Evolutionary conservation across 2,888 invertebrate species (phyloP).

Genomic region (Aspidiotus rigidus): DNA sequence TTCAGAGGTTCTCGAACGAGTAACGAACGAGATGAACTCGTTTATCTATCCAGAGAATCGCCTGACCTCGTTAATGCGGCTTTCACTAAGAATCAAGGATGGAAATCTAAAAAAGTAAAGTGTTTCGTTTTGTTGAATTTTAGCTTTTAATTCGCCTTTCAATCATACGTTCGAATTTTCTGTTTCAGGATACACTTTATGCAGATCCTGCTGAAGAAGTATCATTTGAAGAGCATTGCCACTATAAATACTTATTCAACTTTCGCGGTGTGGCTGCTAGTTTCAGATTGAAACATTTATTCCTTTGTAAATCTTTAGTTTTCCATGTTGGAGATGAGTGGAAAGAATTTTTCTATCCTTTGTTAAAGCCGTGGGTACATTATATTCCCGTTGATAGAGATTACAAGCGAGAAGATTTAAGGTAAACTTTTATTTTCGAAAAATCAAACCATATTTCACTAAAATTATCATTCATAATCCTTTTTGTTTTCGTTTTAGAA

Average conservation of each 20-base stretch:
- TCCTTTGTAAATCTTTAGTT: constrained; percentile 82
- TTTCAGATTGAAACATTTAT: constrained; percentile 91
- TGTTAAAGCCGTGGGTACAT: constrained; percentile 89
- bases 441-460: constrained; percentile 61
- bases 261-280: constrained; percentile 95
- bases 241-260: constrained; percentile 88
- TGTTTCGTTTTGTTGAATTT: background rate
- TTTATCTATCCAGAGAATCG: constrained; percentile 65
- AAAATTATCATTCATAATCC: constrained; percentile 40
- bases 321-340: constrained; percentile 91
- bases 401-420: constrained; percentile 59
- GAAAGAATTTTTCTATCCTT: constrained; percentile 88
- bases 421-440: constrained; percentile 44
- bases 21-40: constrained; percentile 75
- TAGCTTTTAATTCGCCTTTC: no score
- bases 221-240: constrained; percentile 82
- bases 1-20: constrained; percentile 93
- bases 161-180: background rate
- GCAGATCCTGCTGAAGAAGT: constrained; percentile 76
- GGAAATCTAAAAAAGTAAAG: constrained; percentile 77
- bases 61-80: constrained; percentile 79
- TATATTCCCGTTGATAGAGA: constrained; percentile 74
- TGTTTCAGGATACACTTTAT: constrained; percentile 69
- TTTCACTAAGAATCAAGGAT: constrained; percentile 97
- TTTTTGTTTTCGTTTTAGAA: constrained; percentile 43